Evolutionary conservation across 2,797 vertebrate species (phyloP), one percentile per base, ranked within the genome.

Genomic region (Acanthurus leucopareius): DNA sequence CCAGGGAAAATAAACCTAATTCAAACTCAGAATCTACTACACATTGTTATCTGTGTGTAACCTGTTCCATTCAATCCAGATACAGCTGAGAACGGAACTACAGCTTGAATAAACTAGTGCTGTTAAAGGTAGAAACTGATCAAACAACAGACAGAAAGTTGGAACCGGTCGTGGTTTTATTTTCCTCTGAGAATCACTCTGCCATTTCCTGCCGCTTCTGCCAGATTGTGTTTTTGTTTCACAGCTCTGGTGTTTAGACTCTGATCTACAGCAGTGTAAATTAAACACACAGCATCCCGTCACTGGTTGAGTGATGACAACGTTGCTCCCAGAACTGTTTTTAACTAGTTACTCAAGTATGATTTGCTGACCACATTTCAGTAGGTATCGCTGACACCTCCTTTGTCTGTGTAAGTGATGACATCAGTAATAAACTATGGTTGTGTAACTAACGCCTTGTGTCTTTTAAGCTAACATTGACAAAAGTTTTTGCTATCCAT

Each of bases 391-490:
- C 86, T 89, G 79, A 92, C 87, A 91, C 88, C 85, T 91, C 65
- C 69, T 82, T 77, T 83, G 82, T 94, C 83, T 92, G 89, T 93
- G 86, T 88, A 94, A 93, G 85, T 92, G 89, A 93, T 85, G 82
- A 90, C 83, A 89, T 87, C 86, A 86, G 86, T 92, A 95, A 94
- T 94, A 94, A 95, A 94, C 69, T 86, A 92, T 90, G 89, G 88
- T 92, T 93, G 94, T 93, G 92, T 93, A 92, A 87, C 83, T 77
- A 77, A 86, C 84, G 32, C 11, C 17, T 62, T 77, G 72, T 77
- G 69, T 86, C 45, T 79, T 84, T 78, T 35, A 74, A 81, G 40
- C 38, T 13, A 62, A 62, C 28, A 6, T 25, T 25, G 25, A 25
- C 15, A 3, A 38, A 3, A 38, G 57, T 32, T 19, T 47, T 11